These are phyloP conservation scores for Aporophyla nigra DNA, from an alignment of 2,888 invertebrate species.

Conservation along the genomic window DNA sequence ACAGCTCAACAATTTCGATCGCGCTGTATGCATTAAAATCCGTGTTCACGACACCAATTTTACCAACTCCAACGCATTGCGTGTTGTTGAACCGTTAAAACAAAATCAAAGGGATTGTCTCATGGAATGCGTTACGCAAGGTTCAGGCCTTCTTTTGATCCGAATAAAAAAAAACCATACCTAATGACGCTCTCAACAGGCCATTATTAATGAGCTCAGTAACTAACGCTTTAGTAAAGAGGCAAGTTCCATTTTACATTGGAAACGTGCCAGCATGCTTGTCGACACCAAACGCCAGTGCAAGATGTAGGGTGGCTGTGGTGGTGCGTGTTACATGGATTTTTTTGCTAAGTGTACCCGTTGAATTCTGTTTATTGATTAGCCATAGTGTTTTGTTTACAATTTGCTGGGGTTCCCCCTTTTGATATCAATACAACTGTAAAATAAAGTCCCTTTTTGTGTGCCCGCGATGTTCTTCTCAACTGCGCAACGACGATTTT, in stretches of 20 bases:
- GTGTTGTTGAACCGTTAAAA: background rate
- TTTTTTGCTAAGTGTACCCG: conserved; percentile 10
- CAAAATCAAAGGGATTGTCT: background rate
- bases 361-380: conserved; percentile 5
- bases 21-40: background rate
- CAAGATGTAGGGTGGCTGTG: conserved; percentile 66
- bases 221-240: conserved; percentile 77
- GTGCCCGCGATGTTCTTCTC: too few species aligned
- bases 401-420: background rate
- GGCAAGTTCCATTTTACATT: conserved; percentile 83
- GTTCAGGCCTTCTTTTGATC: conserved; percentile 27
- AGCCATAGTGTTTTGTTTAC: background rate
- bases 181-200: conserved; percentile 72
- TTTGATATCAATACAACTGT: background rate
- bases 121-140: background rate
- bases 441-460: background rate
- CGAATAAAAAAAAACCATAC: conserved; percentile 52
- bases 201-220: conserved; percentile 83
- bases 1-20: background rate
- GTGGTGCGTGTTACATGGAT: conserved; percentile 11
- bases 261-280: conserved; percentile 83
- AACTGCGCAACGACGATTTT: background rate
- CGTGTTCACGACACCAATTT: background rate
- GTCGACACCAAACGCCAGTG: conserved; percentile 72
- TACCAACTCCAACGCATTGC: background rate